Conservation (phyloP, 2,797 vertebrate genomes). For the Simalia tracyae region DNA sequence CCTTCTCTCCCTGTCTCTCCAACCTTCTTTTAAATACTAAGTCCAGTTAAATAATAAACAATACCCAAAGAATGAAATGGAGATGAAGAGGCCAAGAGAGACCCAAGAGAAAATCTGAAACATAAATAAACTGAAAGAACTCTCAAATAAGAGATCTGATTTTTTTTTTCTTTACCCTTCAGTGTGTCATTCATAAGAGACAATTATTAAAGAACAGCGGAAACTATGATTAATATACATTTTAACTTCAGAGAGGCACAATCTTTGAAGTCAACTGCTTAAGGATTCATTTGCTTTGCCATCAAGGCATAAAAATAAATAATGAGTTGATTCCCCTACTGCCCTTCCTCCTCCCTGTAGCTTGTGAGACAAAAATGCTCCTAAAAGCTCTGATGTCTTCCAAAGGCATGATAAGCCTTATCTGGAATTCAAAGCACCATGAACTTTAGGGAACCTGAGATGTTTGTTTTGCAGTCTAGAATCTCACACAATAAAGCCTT, state of each 20-base stretch:
- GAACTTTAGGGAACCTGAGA: background rate
- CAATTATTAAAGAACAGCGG: conserved; percentile 67
- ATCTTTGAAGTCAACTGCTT: conserved; percentile 64
- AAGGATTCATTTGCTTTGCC: conserved; percentile 61
- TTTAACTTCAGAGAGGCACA: conserved; percentile 66
- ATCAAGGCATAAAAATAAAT: conserved; percentile 56
- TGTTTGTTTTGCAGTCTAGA: background rate
- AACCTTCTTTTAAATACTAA: fast-evolving
- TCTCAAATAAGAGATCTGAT: conserved; percentile 15
- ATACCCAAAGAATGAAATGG: conserved; percentile 18
- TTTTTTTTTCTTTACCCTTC: conserved; percentile 16
- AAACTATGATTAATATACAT: conserved; percentile 65
- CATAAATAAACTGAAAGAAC: conserved; percentile 52
- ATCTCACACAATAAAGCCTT: background rate
- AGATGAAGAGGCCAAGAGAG: conserved; percentile 48
- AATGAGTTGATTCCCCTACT: background rate
- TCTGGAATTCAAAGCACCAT: background rate
- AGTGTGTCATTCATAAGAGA: conserved; percentile 43
- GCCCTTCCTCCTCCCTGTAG: background rate
- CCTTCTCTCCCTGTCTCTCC: background rate
- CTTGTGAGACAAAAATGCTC: conserved; percentile 1
- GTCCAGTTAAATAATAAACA: background rate
- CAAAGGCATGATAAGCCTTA: background rate
- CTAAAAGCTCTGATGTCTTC: conserved; percentile 8
- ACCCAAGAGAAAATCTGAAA: conserved; percentile 48